These are phyloP conservation scores for Aphaenogaster rudis DNA, from an alignment of 1,140 invertebrate species.

Conservation along the genomic window DNA sequence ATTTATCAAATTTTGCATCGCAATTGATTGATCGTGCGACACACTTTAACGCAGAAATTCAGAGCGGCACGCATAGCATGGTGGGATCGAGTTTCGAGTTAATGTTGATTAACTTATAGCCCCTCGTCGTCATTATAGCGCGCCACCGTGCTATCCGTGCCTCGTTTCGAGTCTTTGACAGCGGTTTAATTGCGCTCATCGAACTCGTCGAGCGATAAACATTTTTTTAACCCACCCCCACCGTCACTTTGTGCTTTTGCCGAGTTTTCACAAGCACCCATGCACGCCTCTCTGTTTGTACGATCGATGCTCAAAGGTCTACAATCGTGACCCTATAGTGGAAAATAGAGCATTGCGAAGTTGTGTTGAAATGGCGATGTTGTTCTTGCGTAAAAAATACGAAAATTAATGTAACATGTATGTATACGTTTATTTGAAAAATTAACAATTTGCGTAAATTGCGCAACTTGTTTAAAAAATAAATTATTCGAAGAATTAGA, in stretches of 20 bases:
- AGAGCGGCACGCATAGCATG: constrained; percentile 13
- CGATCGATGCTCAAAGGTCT: constrained; percentile 62
- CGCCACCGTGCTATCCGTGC: constrained; percentile 16
- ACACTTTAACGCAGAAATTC: constrained; percentile 54
- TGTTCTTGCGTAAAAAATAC: constrained; percentile 1
- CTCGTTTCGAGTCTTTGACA: constrained; percentile 62
- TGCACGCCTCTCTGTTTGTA: constrained; percentile 47
- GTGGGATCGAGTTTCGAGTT: constrained; percentile 61
- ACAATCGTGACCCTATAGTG: constrained; percentile 52
- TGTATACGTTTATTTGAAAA: neutral
- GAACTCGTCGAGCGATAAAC: constrained; percentile 64
- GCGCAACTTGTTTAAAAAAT: neutral
- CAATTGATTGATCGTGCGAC: constrained; percentile 59
- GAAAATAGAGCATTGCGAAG: constrained; percentile 46
- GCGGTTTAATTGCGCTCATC: constrained; percentile 67
- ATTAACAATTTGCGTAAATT: neutral
- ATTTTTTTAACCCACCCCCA: constrained; percentile 50
- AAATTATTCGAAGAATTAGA: neutral
- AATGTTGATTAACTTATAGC: constrained; percentile 72
- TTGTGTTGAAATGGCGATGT: constrained; percentile 26
- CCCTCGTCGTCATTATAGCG: constrained; percentile 55
- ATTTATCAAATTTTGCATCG: constrained; percentile 62
- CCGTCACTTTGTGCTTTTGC: constrained; percentile 59
- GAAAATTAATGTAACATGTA: constrained; percentile 35
- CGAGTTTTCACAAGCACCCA: constrained; percentile 57